Evolutionary conservation across 2,888 invertebrate species (phyloP), one percentile per base, ranked within the genome.

Genomic region (Apoda limacodes): DNA sequence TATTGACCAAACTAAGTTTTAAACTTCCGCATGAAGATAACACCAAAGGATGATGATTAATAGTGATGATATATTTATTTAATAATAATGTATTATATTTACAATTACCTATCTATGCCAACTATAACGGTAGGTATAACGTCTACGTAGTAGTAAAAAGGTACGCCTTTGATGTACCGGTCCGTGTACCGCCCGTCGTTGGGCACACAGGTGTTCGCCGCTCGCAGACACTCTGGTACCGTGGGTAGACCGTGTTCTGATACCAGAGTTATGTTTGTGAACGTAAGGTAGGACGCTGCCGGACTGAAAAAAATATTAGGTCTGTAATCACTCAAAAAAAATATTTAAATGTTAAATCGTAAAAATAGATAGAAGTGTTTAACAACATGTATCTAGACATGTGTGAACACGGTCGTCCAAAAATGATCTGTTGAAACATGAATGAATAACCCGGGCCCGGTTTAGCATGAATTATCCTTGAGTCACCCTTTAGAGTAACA

Each of bases 181-280:
- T 81, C 69, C 3, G 76, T 76, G 45, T 83, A 84, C 7, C 80
- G 72, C 1, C 85, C 85, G 13, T 67, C 69, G 22, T 72, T 70
- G 0, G 85, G 82, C 11, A 84, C 63, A 51, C 88, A 82, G 0
- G 61, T 62, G 13, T 80, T 70, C 1, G 70, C 74, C 0, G 68
- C 66, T 10, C 57, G 58, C 6, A 66, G 47, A 30, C 76, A 75
- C 15, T 82, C 83, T 0, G 46, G 30, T 1, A 66, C 62, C 0
- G 61, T 61, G 0, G 83, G 85, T 24, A 88, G 48, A 1, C 90
- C 89, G 47, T 87, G 82, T 2, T 85, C 83, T 0, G 88, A 87
- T 2, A 92, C 80, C 25, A 92, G 55, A 0, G 87, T 88, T 10
- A 92, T 55, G 52, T 90, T 90, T 31, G 85, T 85, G 58, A 89